Evolutionary conservation across 64 coral and sea anemone species (phyloP).

Genomic region (Actinia tenebrosa): DNA sequence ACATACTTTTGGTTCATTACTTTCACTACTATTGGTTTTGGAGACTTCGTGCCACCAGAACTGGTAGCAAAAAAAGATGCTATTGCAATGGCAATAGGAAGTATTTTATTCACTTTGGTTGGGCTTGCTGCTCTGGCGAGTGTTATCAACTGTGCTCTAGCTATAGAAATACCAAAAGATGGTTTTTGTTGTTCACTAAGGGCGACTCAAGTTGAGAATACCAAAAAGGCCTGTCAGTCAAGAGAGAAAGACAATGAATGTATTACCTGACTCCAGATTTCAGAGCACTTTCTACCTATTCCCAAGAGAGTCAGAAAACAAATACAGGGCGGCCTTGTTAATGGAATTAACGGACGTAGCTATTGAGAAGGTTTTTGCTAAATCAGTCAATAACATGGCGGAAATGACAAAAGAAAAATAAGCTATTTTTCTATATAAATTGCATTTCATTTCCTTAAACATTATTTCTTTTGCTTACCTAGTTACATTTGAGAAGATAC

Average conservation of each 20-base stretch:
- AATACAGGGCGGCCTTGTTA: too few species aligned
- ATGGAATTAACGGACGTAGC: too few species aligned
- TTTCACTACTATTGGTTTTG: conserved; percentile 25
- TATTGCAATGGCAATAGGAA: background rate
- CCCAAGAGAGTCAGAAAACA: background rate
- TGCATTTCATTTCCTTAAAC: too few species aligned
- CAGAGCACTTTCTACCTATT: background rate
- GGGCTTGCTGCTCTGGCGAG: background rate
- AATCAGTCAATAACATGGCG: too few species aligned
- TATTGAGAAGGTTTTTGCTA: too few species aligned
- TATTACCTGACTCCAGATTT: background rate
- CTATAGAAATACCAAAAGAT: background rate
- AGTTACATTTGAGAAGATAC: too few species aligned
- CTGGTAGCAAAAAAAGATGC: background rate
- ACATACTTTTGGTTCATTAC: conserved; percentile 5
- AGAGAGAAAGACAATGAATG: background rate
- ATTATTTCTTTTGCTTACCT: too few species aligned
- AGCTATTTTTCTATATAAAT: too few species aligned
- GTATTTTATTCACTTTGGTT: background rate
- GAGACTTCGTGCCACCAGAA: background rate
- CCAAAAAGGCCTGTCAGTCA: background rate
- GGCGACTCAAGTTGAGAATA: background rate
- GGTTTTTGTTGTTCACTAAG: background rate
- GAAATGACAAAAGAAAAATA: too few species aligned
- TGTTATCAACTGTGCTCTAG: background rate